Evolutionary conservation across 2,888 invertebrate species (phyloP).

Genomic region (Brassicogethes aeneus): DNA sequence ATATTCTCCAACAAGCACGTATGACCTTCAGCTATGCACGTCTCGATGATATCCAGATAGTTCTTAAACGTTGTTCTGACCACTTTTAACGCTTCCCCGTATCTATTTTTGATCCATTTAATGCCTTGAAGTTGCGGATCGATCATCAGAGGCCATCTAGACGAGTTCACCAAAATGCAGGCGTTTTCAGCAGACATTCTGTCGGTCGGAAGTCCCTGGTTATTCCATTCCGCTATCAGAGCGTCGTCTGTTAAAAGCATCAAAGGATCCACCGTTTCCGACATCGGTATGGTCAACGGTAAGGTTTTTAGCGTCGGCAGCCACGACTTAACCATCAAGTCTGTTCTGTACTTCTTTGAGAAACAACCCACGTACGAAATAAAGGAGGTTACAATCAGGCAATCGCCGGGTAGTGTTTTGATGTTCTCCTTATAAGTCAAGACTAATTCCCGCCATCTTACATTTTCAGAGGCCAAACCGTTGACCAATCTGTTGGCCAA

Average conservation of each 20-base stretch:
- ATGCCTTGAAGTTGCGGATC: constrained; percentile 84
- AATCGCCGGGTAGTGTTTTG: constrained; percentile 79
- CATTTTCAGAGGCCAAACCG: constrained; percentile 86
- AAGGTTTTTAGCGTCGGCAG: constrained; percentile 65
- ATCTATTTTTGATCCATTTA: constrained; percentile 92
- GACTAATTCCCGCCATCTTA: constrained; percentile 61
- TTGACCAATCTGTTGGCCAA: constrained; percentile 87
- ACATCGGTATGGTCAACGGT: constrained; percentile 65
- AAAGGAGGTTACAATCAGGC: constrained; percentile 82
- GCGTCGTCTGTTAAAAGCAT: constrained; percentile 87
- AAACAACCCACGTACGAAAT: constrained; percentile 94
- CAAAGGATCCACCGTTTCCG: constrained; percentile 71
- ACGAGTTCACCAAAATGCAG: constrained; percentile 79
- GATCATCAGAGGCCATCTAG: constrained; percentile 91
- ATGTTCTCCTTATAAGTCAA: constrained; percentile 59
- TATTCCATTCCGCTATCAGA: constrained; percentile 88
- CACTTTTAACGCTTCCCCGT: constrained; percentile 61
- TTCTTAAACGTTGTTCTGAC: constrained; percentile 74
- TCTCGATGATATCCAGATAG: constrained; percentile 77
- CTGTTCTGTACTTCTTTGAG: constrained; percentile 70
- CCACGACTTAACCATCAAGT: constrained; percentile 73
- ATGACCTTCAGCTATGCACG: constrained; percentile 54
- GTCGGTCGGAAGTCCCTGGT: constrained; percentile 86
- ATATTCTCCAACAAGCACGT: constrained; percentile 82
- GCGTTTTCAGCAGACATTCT: constrained; percentile 94